Percentiles rank a stretch among this genome's conserved stretches.
phyloP scores from a whole-genome alignment of 2,888 invertebrate genomes.

The Alloscopus bannaensis region DNA sequence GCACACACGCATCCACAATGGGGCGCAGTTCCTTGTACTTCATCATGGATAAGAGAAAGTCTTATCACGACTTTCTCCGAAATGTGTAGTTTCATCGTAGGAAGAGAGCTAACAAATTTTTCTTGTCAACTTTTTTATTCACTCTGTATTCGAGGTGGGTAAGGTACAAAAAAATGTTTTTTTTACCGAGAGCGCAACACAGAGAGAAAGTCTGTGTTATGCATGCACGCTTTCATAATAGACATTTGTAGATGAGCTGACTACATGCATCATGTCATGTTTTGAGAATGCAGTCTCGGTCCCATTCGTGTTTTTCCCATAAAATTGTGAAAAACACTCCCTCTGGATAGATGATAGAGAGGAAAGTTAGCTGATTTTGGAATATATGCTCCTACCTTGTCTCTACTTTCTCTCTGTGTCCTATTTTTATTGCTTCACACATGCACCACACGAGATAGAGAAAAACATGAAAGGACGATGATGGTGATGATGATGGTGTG shows the following conservation, averaged over 20 bases:
- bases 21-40: conserved; percentile 8
- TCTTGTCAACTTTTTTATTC: conserved; percentile 40
- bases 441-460: neutral
- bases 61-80: neutral
- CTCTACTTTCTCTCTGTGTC: neutral
- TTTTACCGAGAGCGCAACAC: neutral
- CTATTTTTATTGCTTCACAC: neutral
- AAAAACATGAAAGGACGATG: conserved; percentile 29
- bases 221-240: no score
- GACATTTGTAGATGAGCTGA: no score
- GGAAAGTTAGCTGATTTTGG: neutral
- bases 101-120: conserved; percentile 34
- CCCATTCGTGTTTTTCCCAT: no score
- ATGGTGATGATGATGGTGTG: no score
- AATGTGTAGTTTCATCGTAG: neutral
- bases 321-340: no score
- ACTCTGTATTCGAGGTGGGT: neutral
- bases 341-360: no score
- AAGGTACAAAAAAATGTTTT: no score
- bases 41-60: neutral
- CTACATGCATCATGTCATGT: neutral
- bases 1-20: neutral
- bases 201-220: no score
- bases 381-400: neutral
- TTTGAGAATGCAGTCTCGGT: no score